These are phyloP conservation scores for Pharmacophagus antenor DNA, from an alignment of 2,888 invertebrate species.

Conservation along the genomic window DNA sequence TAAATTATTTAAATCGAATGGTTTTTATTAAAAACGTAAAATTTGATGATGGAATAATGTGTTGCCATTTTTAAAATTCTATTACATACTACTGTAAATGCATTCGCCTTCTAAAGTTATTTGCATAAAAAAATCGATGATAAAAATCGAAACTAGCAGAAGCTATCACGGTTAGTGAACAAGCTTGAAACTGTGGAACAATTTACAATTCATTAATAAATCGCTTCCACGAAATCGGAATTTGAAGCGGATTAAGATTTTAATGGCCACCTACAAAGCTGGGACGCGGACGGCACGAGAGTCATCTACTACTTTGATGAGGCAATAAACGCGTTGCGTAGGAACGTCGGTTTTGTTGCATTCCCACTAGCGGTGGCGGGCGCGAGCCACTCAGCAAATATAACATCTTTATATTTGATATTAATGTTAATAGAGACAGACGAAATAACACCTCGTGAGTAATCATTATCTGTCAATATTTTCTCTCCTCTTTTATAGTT, in stretches of 20 bases:
- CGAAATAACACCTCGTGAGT: too few relatives aligned
- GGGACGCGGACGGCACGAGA: conserved; percentile 34
- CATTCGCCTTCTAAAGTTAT: conserved; percentile 1
- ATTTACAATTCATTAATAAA: conserved; percentile 44
- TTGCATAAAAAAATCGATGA: conserved; percentile 18
- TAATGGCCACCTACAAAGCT: conserved; percentile 41
- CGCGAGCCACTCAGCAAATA: background rate
- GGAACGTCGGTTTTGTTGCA: conserved; percentile 49
- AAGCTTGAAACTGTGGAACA: conserved; percentile 22
- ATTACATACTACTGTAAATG: conserved; percentile 5
- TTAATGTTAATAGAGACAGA: too few relatives aligned
- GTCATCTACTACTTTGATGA: conserved; percentile 51
- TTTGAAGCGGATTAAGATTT: conserved; percentile 43
- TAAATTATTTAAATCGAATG: background rate
- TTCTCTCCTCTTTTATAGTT: too few relatives aligned
- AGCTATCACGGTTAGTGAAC: conserved; percentile 14
- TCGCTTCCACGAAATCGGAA: conserved; percentile 52
- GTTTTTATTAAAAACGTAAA: background rate
- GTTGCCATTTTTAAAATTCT: conserved; percentile 5
- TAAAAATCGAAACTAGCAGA: conserved; percentile 15
- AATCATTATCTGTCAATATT: too few relatives aligned
- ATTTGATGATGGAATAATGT: background rate
- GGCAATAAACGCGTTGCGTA: conserved; percentile 59
- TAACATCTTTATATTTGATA: background rate
- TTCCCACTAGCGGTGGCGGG: conserved; percentile 42